Conservation (phyloP, 2,888 invertebrate genomes). For the Microchrysa polita region DNA sequence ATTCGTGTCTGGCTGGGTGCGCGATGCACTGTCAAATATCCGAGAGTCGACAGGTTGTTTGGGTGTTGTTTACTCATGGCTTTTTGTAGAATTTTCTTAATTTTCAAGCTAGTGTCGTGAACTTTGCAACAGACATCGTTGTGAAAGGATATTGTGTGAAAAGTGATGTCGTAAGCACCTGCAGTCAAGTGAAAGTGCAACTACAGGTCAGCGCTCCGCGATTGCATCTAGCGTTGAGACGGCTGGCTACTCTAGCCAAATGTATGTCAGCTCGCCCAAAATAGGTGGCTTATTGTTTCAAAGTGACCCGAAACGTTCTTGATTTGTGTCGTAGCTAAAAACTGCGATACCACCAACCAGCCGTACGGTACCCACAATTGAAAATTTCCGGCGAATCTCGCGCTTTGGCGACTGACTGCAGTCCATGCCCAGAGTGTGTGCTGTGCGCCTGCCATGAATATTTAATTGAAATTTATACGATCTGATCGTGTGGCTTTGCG, state of each 20-base stretch:
- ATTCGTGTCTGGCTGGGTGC: background rate
- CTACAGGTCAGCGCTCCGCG: too few species aligned
- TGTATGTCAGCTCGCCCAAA: too few species aligned
- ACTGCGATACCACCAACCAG: background rate
- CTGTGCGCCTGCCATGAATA: slow-evolving; percentile 21
- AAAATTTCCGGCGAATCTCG: slow-evolving; percentile 26
- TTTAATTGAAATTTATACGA: slow-evolving; percentile 20
- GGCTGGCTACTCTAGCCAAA: too few species aligned
- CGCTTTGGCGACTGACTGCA: too few species aligned
- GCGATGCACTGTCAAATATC: slow-evolving; percentile 39
- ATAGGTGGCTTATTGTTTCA: background rate
- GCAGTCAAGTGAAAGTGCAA: too few species aligned
- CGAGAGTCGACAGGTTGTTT: slow-evolving; percentile 43
- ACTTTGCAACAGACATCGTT: background rate
- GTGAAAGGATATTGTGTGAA: background rate
- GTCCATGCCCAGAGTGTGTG: slow-evolving; percentile 12
- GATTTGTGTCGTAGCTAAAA: slow-evolving; percentile 17
- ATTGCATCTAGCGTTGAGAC: too few species aligned
- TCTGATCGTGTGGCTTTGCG: slow-evolving; percentile 31
- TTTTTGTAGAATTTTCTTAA: background rate
- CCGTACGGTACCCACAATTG: slow-evolving; percentile 45
- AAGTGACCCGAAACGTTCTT: slow-evolving; percentile 15
- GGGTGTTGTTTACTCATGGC: slow-evolving; percentile 39
- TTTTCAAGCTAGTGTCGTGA: too few species aligned
- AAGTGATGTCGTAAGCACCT: background rate